Evolutionary conservation across 2,888 invertebrate genomes (phyloP), one percentile per base, ranked within the genome.

Genomic region (Phoronis australis): DNA sequence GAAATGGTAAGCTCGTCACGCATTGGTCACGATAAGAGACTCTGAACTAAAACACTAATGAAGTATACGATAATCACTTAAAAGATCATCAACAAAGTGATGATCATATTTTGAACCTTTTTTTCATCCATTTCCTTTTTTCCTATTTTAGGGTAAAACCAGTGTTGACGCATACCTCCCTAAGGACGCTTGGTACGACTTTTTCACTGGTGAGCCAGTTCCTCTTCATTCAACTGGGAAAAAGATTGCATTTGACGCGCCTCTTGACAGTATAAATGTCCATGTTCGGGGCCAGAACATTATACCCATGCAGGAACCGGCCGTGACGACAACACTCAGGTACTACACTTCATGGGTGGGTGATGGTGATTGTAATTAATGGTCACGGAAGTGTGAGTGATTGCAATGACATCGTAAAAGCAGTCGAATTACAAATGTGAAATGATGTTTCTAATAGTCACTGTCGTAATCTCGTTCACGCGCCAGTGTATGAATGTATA

Each of bases 211-310:
- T 6, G 40, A 47, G 1, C 42, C 47, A 25, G n/a, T n/a, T n/a
- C n/a, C n/a, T n/a, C 43, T 62, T 4, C 47, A 50, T 25, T 56
- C 60, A 23, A 48, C 55, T 20, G 64, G 62, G 12, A 48, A 79
- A 62, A 78, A 79, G 3, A 77, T 78, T 4, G 69, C 66, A 0
- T 69, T 86, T 21, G 66, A 80, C 12, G 85, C 85, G 4, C 85
- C 84, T 4, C 57, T 82, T 25, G 82, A 85, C 64, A 81, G 79
- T 3, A 85, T 87, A 55, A 85, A 84, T 6, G 68, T 87, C 2
- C 71, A 73, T 41, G 75, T 86, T 12, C 79, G 87, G 69, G 87
- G 87, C 1, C 90, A 90, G 0, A 81, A 80, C 20, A 82, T 90
- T 45, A 63, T 91, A 31, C 85, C 88, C 1, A 50, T 57, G 2